Evolutionary conservation across 2,113 vertebrate genomes (phyloP).

Genomic region (Nymphicus hollandicus): DNA sequence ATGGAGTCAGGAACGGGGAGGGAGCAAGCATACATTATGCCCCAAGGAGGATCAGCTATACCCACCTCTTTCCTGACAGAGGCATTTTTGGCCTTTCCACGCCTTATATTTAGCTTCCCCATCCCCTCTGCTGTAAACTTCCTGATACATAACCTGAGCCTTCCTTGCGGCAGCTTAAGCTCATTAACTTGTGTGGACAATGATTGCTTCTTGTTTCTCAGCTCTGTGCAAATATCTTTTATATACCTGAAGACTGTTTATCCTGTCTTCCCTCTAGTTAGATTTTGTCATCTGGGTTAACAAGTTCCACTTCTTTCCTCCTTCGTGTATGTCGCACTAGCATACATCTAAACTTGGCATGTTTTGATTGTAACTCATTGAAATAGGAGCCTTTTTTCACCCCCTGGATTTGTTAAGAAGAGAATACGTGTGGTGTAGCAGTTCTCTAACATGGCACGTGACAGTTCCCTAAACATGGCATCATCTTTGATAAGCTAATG

Average conservation of each 20-base stretch:
- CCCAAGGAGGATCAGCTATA: neutral
- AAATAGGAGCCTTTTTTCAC: neutral
- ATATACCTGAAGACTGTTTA: neutral
- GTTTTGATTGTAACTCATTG: neutral
- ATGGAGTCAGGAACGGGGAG: fast-evolving
- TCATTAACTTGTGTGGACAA: neutral
- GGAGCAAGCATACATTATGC: neutral
- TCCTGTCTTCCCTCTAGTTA: neutral
- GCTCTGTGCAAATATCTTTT: neutral
- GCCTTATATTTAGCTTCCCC: neutral
- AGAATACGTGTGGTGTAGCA: neutral
- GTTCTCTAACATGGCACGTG: neutral
- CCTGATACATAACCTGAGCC: neutral
- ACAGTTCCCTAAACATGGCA: neutral
- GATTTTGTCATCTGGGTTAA: neutral
- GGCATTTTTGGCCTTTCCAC: neutral
- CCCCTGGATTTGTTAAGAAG: neutral
- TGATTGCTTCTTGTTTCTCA: neutral
- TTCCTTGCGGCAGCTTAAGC: neutral
- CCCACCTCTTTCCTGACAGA: neutral
- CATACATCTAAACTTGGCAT: neutral
- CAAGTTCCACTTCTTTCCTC: neutral
- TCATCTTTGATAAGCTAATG: neutral
- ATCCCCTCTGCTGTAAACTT: neutral
- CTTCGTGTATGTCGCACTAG: neutral